phyloP scores from a whole-genome alignment of 2,797 vertebrate species.

The Distichodus sexfasciatus region DNA sequence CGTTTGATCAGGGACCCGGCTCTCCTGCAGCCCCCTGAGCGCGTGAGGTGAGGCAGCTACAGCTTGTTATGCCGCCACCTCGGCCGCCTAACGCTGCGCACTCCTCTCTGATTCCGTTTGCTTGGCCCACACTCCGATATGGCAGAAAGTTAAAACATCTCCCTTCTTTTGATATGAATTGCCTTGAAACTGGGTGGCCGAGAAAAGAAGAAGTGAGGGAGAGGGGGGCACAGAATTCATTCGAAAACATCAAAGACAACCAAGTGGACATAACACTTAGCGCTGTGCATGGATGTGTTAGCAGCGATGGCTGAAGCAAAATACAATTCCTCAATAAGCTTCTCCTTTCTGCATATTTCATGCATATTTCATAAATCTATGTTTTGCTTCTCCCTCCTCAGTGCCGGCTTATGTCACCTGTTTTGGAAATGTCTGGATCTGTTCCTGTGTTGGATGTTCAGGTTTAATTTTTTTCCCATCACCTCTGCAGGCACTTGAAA shows the following conservation, averaged over 20 bases:
- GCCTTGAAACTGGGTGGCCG: not conserved
- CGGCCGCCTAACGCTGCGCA: slow-evolving; percentile 14
- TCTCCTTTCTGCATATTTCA: not conserved
- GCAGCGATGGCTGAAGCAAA: slow-evolving; percentile 14
- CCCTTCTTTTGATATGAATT: slow-evolving; percentile 20
- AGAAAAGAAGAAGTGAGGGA: not conserved
- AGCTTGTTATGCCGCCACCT: slow-evolving; percentile 12
- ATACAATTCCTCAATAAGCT: too few relatives aligned
- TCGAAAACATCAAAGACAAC: slow-evolving; percentile 34
- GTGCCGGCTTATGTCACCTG: slow-evolving; percentile 61
- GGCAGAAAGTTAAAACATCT: slow-evolving; percentile 28
- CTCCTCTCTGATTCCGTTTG: slow-evolving; percentile 25
- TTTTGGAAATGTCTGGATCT: slow-evolving; percentile 47
- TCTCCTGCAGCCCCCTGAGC: not conserved
- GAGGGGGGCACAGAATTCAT: slow-evolving; percentile 7
- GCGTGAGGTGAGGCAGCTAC: slow-evolving; percentile 1
- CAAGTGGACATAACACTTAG: slow-evolving; percentile 36
- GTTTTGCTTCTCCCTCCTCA: slow-evolving; percentile 46
- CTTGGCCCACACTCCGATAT: slow-evolving; percentile 18
- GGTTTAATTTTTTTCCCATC: slow-evolving; percentile 14
- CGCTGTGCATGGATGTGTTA: too few relatives aligned
- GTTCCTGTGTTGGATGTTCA: not conserved
- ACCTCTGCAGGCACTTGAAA: not conserved
- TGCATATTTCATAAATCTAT: not conserved
- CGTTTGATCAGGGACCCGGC: slow-evolving; percentile 44